phyloP scores from a whole-genome alignment of 2,797 vertebrate species.

The Dicrostonyx torquatus region DNA sequence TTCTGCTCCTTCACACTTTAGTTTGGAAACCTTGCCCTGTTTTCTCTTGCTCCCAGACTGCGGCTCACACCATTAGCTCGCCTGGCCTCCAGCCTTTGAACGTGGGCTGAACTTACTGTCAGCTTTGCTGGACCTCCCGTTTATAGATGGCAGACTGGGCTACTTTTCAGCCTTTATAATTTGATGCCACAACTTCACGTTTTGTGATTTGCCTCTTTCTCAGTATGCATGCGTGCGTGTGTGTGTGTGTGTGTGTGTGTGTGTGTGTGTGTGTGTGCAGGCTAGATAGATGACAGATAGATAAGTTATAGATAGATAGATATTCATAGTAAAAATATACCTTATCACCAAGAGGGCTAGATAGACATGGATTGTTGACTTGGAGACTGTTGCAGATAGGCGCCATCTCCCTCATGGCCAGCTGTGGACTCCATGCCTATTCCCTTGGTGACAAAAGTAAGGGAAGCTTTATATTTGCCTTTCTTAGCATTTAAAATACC shows the following conservation, averaged over 20 bases:
- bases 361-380: neutral
- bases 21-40: neutral
- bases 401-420: neutral
- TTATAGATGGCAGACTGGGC: neutral
- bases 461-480: neutral
- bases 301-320: neutral
- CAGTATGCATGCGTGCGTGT: neutral
- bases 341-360: too few species aligned
- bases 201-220: neutral
- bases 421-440: neutral
- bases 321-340: too few species aligned
- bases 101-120: neutral
- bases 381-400: neutral
- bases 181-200: neutral
- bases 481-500: neutral
- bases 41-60: neutral
- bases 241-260: neutral
- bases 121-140: neutral
- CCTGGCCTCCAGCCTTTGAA: neutral
- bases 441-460: neutral
- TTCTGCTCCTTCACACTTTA: neutral
- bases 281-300: neutral
- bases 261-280: neutral
- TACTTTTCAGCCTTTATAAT: neutral
- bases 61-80: neutral